Evolutionary conservation across 2,888 invertebrate genomes (phyloP).

Genomic region (Tetragonisca angustula): DNA sequence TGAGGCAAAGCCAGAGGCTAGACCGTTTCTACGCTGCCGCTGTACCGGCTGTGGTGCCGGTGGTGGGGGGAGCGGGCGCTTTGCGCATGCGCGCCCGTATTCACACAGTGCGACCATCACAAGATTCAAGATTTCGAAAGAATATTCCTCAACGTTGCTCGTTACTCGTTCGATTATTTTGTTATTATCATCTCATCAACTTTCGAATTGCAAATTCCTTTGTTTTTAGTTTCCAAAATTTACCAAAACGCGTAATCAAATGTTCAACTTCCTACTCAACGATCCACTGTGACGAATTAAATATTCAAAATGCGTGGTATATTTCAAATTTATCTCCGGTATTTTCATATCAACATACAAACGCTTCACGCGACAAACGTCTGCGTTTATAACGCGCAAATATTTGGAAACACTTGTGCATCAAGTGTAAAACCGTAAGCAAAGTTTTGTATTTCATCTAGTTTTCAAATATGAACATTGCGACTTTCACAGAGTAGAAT

Average conservation of each 20-base stretch:
- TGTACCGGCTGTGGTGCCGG: neutral
- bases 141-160: neutral
- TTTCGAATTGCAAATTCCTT: neutral
- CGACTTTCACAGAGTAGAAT: neutral
- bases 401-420: too few species aligned
- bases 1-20: slow-evolving; percentile 66
- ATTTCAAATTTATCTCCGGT: too few species aligned
- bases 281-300: too few species aligned
- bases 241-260: too few species aligned
- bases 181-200: neutral
- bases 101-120: slow-evolving; percentile 18
- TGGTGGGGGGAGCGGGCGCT: neutral
- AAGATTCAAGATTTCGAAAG: slow-evolving; percentile 42
- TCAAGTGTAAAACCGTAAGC: neutral
- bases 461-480: neutral
- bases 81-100: slow-evolving; percentile 58
- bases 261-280: too few species aligned
- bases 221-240: too few species aligned
- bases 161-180: neutral
- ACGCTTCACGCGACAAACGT: too few species aligned
- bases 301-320: too few species aligned
- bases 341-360: too few species aligned
- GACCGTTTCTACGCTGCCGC: slow-evolving; percentile 51
- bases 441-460: neutral
- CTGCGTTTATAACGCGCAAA: too few species aligned